Percentiles rank a stretch among this genome's conserved stretches.
Conservation (phyloP, 2,113 vertebrate genomes). For the Macquaria ambigua region DNA sequence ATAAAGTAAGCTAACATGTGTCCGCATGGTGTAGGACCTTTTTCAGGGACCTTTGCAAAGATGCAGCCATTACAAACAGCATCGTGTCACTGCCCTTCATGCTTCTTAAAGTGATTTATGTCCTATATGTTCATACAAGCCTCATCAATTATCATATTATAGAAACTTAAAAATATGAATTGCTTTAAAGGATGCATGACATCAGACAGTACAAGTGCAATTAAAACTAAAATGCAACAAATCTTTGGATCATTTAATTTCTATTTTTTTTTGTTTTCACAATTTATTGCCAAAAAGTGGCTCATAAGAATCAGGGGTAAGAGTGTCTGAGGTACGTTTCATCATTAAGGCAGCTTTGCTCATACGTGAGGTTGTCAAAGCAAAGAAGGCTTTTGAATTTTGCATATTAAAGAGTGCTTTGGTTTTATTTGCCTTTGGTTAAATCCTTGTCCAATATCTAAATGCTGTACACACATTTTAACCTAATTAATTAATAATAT, state of each 20-base stretch:
- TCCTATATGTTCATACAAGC: background rate
- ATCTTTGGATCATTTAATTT: background rate
- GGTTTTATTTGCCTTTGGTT: slow-evolving; percentile 15
- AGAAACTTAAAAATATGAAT: background rate
- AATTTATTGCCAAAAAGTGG: background rate
- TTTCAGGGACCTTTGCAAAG: background rate
- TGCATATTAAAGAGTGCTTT: slow-evolving; percentile 16
- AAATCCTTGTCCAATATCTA: background rate
- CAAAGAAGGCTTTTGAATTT: background rate
- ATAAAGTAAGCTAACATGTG: background rate
- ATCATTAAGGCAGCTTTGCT: slow-evolving; percentile 14
- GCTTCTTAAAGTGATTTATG: slow-evolving; percentile 7
- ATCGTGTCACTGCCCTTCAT: background rate
- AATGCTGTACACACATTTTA: background rate
- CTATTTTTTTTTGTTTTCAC: background rate
- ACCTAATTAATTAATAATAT: slow-evolving; percentile 5
- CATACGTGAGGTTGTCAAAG: background rate
- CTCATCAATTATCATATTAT: background rate
- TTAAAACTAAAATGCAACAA: background rate
- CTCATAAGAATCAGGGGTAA: background rate
- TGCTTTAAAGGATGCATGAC: background rate
- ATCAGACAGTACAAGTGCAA: background rate
- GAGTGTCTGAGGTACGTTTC: background rate
- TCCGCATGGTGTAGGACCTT: background rate
- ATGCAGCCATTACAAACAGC: background rate